Evolutionary conservation across 53 echinoderm and acorn worm species (phyloP).

Genomic region (Temnopleurus reevesii): DNA sequence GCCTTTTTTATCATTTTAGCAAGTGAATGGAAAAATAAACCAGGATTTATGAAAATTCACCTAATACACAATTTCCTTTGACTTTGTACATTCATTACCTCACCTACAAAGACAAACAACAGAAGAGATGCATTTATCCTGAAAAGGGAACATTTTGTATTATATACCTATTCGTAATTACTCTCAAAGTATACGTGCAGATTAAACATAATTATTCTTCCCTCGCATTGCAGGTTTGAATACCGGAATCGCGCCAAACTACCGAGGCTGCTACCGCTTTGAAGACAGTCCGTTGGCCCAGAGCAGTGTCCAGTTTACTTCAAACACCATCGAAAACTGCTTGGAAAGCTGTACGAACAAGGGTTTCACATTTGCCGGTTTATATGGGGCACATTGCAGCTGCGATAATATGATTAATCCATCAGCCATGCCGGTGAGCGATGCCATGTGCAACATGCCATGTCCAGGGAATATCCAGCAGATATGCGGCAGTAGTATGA

Average conservation of each 20-base stretch:
- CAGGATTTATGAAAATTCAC: too few relatives aligned
- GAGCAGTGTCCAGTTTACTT: too few relatives aligned
- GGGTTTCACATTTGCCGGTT: background rate
- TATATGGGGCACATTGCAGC: background rate
- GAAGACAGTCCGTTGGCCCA: background rate
- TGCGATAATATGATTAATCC: background rate
- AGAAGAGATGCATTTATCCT: too few relatives aligned
- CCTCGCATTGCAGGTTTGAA: background rate
- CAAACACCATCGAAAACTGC: background rate
- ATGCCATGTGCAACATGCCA: conserved; percentile 1
- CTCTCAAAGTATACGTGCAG: too few relatives aligned
- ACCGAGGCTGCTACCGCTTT: background rate
- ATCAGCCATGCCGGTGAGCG: background rate
- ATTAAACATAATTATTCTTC: too few relatives aligned
- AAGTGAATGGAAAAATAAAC: too few relatives aligned
- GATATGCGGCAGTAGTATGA: background rate
- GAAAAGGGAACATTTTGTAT: too few relatives aligned
- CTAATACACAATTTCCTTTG: background rate
- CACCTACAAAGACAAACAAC: too few relatives aligned
- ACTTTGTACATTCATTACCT: background rate
- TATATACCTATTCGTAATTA: too few relatives aligned
- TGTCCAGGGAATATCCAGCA: background rate
- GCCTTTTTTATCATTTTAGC: too few relatives aligned
- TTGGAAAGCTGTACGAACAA: background rate
- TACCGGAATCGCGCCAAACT: background rate